phyloP scores from a whole-genome alignment of 2,888 invertebrate genomes.

The Strigamia transsilvanica region DNA sequence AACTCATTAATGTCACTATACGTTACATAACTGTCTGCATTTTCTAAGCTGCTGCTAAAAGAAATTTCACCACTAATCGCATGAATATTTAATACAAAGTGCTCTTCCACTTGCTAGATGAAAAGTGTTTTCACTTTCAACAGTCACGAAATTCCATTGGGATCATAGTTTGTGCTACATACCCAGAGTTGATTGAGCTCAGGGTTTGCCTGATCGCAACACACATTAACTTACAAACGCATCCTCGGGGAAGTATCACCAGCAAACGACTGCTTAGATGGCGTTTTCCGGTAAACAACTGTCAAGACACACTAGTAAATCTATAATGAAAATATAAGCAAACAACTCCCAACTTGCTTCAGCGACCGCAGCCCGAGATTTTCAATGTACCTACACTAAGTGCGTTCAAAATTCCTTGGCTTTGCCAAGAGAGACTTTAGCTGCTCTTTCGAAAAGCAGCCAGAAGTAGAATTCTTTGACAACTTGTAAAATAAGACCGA shows the following conservation, averaged over 20 bases:
- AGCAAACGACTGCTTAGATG: background rate
- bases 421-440: too few species aligned
- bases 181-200: constrained; percentile 28
- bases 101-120: background rate
- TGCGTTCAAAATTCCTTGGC: too few species aligned
- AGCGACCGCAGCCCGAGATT: too few species aligned
- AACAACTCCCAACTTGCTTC: too few species aligned
- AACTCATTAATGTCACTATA: constrained; percentile 13
- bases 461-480: too few species aligned
- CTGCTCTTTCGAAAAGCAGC: too few species aligned
- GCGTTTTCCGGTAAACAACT: constrained; percentile 7
- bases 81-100: constrained; percentile 19
- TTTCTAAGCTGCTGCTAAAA: background rate
- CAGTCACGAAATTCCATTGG: constrained; percentile 16
- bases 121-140: constrained; percentile 20
- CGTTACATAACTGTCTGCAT: background rate
- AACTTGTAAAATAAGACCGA: too few species aligned
- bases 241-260: background rate
- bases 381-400: too few species aligned
- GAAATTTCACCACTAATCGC: constrained; percentile 13
- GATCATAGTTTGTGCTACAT: constrained; percentile 14
- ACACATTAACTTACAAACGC: constrained; percentile 23
- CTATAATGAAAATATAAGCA: background rate
- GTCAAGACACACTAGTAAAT: background rate
- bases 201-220: constrained; percentile 26